phyloP scores from a whole-genome alignment of 2,113 vertebrate genomes.

The Leucoraja erinaceus region DNA sequence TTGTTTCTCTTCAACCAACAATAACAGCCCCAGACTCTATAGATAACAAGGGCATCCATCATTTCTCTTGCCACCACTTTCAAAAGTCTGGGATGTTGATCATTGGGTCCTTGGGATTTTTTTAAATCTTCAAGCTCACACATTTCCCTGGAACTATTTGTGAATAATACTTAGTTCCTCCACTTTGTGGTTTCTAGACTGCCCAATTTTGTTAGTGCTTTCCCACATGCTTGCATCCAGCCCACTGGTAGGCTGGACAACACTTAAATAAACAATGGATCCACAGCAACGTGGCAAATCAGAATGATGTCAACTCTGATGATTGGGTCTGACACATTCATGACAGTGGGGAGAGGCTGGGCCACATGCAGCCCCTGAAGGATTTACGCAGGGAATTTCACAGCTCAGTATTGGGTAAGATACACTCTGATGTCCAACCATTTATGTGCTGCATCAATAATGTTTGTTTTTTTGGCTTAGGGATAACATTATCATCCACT shows the following conservation, averaged over 20 bases:
- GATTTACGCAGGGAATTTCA: not conserved
- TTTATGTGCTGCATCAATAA: not conserved
- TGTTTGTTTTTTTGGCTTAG: not conserved
- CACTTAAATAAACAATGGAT: conserved; percentile 32
- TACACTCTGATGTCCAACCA: not conserved
- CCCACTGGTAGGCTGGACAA: conserved; percentile 18
- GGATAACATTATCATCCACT: not conserved
- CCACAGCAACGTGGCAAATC: conserved; percentile 28
- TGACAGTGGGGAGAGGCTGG: not conserved
- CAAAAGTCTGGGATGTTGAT: no score
- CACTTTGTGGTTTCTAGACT: not conserved
- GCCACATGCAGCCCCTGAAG: not conserved
- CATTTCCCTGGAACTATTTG: no score
- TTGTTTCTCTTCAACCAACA: no score
- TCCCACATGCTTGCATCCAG: conserved; percentile 15
- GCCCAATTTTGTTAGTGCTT: not conserved
- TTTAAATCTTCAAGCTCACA: no score
- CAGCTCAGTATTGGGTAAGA: not conserved
- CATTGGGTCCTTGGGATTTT: no score
- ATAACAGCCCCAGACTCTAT: no score
- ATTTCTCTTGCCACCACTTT: no score
- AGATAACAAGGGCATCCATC: no score
- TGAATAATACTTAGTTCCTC: no score
- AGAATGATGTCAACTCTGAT: conserved; percentile 31
- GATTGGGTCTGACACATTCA: not conserved